Evolutionary conservation across 2,888 invertebrate genomes (phyloP).

Genomic region (Odontocolon sp.): DNA sequence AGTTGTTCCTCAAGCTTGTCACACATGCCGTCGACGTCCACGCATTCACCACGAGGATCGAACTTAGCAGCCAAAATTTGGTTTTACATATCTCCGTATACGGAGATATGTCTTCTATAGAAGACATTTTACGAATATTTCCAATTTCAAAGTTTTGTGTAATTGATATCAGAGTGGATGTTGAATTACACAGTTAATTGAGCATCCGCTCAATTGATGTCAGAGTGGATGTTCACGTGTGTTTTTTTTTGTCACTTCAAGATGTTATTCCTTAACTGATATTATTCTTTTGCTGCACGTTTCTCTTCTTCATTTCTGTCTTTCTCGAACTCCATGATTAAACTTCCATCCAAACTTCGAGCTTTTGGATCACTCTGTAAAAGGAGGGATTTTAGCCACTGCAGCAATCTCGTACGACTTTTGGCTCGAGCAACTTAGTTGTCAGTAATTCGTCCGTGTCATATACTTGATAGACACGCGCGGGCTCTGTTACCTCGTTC

Average conservation of each 20-base stretch:
- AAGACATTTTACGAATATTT: not conserved
- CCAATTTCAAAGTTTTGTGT: not conserved
- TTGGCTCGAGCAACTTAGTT: slow-evolving; percentile 42
- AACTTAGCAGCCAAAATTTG: not conserved
- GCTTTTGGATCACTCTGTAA: no score
- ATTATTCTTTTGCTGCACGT: no score
- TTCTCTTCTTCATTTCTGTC: no score
- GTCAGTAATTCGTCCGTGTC: slow-evolving; percentile 32
- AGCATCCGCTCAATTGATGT: no score
- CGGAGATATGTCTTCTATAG: no score
- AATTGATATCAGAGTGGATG: not conserved
- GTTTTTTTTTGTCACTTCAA: no score
- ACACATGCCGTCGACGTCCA: not conserved
- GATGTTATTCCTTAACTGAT: no score
- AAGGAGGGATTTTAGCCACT: slow-evolving; percentile 3
- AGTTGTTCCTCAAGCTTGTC: not conserved
- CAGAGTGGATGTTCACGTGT: no score
- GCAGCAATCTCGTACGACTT: slow-evolving; percentile 33
- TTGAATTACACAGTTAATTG: no score
- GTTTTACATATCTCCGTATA: no score
- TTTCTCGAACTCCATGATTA: no score
- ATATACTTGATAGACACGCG: slow-evolving; percentile 38
- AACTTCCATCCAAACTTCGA: no score
- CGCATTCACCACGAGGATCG: slow-evolving; percentile 36
- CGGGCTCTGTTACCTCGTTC: slow-evolving; percentile 25